A percentile compares a stretch with the other conserved stretches of the same genome.
Evolutionary conservation across 2,888 invertebrate genomes (phyloP).

Genomic region (Drosophila helvetica): DNA sequence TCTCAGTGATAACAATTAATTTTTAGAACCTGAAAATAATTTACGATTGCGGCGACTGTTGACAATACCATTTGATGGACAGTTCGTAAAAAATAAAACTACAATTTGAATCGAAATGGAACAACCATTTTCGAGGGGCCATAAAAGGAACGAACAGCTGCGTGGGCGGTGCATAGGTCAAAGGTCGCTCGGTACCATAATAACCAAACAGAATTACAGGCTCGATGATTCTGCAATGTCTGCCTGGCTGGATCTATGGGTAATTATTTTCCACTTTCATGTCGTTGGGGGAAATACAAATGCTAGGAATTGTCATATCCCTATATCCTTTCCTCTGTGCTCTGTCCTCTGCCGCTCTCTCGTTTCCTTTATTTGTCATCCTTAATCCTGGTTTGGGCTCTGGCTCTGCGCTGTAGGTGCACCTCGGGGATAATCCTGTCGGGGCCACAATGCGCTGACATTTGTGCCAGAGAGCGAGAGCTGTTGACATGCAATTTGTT

Average conservation of each 20-base stretch:
- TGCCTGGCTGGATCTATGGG: slow-evolving; percentile 13
- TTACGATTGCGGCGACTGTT: slow-evolving; percentile 70
- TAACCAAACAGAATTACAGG: slow-evolving; percentile 64
- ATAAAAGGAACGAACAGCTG: slow-evolving; percentile 46
- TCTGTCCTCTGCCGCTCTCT: not conserved
- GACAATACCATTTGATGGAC: slow-evolving; percentile 67
- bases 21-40: slow-evolving; percentile 61
- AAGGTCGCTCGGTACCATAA: not conserved
- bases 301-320: slow-evolving; percentile 4
- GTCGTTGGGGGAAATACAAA: slow-evolving; percentile 31
- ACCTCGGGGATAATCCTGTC: slow-evolving; percentile 61
- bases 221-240: slow-evolving; percentile 72
- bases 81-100: slow-evolving; percentile 58
- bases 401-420: slow-evolving; percentile 45
- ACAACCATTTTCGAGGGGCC: slow-evolving; percentile 31
- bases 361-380: slow-evolving; percentile 39
- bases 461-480: slow-evolving; percentile 51
- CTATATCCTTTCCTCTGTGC: not conserved
- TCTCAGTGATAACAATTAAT: slow-evolving; percentile 69
- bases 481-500: slow-evolving; percentile 79
- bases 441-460: slow-evolving; percentile 52
- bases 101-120: slow-evolving; percentile 5
- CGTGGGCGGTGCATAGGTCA: slow-evolving; percentile 16
- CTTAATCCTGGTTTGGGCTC: slow-evolving; percentile 32
- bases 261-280: slow-evolving; percentile 47